These are phyloP conservation scores for Bombus confusus DNA, from an alignment of 1,140 invertebrate species.

Conservation along the genomic window DNA sequence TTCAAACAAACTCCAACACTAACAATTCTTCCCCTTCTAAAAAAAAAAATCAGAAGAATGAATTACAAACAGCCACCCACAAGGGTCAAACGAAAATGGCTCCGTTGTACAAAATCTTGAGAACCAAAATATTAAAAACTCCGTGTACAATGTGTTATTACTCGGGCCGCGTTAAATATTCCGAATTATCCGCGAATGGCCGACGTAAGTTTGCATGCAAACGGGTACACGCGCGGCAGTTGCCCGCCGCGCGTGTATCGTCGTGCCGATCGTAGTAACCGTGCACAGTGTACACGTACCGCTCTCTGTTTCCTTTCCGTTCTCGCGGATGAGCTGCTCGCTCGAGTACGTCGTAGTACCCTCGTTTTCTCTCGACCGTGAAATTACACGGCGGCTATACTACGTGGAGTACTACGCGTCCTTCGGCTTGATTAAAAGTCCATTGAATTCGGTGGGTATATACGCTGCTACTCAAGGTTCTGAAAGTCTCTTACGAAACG, in stretches of 20 bases:
- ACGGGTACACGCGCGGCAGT: not conserved
- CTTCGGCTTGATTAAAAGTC: constrained; percentile 66
- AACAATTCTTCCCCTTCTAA: too few relatives aligned
- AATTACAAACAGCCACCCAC: not conserved
- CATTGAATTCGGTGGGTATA: constrained; percentile 61
- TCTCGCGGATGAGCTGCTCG: constrained; percentile 59
- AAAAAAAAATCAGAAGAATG: too few relatives aligned
- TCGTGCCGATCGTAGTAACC: not conserved
- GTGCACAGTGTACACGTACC: not conserved
- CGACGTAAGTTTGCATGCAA: not conserved
- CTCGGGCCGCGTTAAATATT: not conserved
- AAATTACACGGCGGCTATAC: constrained; percentile 65
- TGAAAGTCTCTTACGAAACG: constrained; percentile 57
- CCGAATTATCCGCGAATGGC: not conserved
- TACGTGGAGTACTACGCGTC: constrained; percentile 66
- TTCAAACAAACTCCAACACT: too few relatives aligned
- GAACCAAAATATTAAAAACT: too few relatives aligned
- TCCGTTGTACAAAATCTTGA: not conserved
- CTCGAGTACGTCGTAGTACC: constrained; percentile 67
- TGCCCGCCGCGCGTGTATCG: not conserved
- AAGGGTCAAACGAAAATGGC: not conserved
- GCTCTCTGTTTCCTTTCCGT: constrained; percentile 24
- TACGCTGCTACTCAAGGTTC: constrained; percentile 42
- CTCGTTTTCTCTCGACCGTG: constrained; percentile 67
- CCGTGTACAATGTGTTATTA: too few relatives aligned